Percentiles rank a stretch among this genome's conserved stretches.
Evolutionary conservation across 2,113 vertebrate species (phyloP).

Genomic region (Emydocephalus ijimae): DNA sequence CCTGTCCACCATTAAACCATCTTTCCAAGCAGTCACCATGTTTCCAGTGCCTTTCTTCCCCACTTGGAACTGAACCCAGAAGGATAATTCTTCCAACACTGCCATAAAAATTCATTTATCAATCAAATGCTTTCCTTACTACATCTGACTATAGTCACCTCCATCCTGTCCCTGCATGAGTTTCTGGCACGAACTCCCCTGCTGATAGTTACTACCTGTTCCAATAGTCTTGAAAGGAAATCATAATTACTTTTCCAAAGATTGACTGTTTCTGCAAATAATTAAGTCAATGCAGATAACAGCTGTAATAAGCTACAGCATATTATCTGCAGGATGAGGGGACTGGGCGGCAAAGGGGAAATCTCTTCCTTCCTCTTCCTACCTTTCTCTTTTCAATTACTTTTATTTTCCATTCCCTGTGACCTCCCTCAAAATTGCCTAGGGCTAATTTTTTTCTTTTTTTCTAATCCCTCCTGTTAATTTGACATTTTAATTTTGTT

Average conservation of each 20-base stretch:
- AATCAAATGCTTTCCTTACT: neutral
- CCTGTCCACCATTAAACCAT: no score
- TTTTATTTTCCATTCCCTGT: neutral
- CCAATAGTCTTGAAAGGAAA: neutral
- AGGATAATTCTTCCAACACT: no score
- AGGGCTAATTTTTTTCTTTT: neutral
- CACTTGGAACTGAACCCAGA: no score
- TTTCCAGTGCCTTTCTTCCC: no score
- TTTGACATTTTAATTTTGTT: conserved; percentile 1
- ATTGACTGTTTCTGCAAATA: neutral
- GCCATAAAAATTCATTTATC: neutral
- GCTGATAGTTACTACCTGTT: neutral
- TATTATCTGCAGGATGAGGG: neutral
- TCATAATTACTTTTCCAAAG: conserved; percentile 22
- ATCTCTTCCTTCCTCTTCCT: neutral
- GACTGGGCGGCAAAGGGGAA: no score
- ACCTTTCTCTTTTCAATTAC: conserved; percentile 9
- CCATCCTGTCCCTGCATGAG: neutral
- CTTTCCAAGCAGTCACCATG: no score
- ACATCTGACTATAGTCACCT: neutral
- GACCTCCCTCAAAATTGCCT: conserved; percentile 8
- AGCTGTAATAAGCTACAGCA: neutral
- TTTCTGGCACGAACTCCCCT: neutral
- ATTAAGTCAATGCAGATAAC: conserved; percentile 12
- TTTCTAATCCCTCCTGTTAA: neutral